Conservation (phyloP, 2,888 invertebrate genomes). For the Aspidapion aeneum region DNA sequence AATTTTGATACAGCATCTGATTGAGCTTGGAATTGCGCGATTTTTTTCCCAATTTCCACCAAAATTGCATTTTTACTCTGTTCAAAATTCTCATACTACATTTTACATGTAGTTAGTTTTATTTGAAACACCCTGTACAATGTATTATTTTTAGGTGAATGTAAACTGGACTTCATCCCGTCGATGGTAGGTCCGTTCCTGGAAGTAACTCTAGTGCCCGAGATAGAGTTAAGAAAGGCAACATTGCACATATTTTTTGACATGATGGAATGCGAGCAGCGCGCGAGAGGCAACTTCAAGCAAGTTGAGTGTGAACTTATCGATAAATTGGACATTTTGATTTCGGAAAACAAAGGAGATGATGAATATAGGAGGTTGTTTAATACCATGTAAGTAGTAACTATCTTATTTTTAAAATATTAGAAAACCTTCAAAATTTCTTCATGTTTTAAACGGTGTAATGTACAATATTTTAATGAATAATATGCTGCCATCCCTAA, state of each 20-base stretch:
- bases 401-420: constrained; percentile 12
- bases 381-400: constrained; percentile 86
- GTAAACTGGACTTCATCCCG: constrained; percentile 86
- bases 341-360: constrained; percentile 92
- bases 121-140: too few species aligned
- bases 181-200: constrained; percentile 92
- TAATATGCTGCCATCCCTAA: not conserved
- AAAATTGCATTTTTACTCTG: too few species aligned
- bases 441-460: constrained; percentile 13
- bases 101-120: too few species aligned
- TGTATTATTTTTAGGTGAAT: constrained; percentile 61
- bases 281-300: constrained; percentile 79
- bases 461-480: too few species aligned
- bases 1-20: too few species aligned
- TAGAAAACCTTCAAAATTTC: constrained; percentile 13
- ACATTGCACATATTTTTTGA: constrained; percentile 92
- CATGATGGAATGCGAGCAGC: constrained; percentile 91
- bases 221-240: constrained; percentile 79
- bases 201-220: constrained; percentile 88
- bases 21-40: too few species aligned
- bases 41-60: too few species aligned
- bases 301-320: constrained; percentile 92
- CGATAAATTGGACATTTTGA: constrained; percentile 87
- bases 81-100: too few species aligned
- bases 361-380: constrained; percentile 91